These are phyloP conservation scores for Callipepla squamata DNA, from an alignment of 2,113 vertebrate species.

Conservation along the genomic window DNA sequence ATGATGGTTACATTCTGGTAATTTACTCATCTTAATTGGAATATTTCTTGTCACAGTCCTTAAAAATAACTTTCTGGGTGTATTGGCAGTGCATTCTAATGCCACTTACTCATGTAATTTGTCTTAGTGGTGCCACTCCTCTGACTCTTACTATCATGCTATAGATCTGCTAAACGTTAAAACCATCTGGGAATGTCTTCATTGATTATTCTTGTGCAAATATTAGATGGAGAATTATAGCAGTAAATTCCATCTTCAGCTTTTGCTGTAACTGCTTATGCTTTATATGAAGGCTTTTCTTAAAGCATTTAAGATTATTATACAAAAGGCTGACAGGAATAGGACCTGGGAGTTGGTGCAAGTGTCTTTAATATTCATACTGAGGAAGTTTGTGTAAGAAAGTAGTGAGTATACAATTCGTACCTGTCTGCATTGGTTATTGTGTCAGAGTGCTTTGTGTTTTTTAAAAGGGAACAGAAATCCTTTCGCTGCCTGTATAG, in stretches of 20 bases:
- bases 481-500: neutral
- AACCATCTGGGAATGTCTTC: slow-evolving; percentile 20
- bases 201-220: neutral
- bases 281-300: neutral
- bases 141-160: neutral
- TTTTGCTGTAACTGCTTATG: neutral
- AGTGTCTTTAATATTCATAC: neutral
- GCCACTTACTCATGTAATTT: slow-evolving; percentile 4
- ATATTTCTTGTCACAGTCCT: neutral
- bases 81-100: neutral
- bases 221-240: neutral
- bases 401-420: neutral
- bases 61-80: slow-evolving; percentile 31
- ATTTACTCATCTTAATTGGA: slow-evolving; percentile 21
- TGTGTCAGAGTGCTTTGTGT: neutral
- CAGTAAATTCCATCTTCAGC: neutral
- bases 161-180: slow-evolving; percentile 15
- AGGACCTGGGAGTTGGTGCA: neutral
- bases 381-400: neutral
- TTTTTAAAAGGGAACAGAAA: neutral
- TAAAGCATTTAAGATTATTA: neutral
- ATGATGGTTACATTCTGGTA: slow-evolving; percentile 14
- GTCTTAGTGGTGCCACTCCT: neutral
- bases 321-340: slow-evolving; percentile 11
- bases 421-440: neutral